phyloP scores from a whole-genome alignment of 2,888 invertebrate species.

The Beris morrisii region DNA sequence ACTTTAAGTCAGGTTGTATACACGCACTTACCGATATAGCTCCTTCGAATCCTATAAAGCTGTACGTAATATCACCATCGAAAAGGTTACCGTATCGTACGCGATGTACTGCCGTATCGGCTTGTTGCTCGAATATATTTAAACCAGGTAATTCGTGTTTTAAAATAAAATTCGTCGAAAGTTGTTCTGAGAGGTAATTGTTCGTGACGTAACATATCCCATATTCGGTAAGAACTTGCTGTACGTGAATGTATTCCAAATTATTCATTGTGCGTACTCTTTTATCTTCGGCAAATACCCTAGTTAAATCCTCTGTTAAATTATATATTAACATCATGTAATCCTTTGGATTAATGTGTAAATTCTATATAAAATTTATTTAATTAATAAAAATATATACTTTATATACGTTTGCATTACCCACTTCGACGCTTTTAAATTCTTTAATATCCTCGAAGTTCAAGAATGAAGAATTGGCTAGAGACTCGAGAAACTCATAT shows the following conservation, averaged over 20 bases:
- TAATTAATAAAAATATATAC: background rate
- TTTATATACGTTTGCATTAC: constrained; percentile 15
- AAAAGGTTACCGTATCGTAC: constrained; percentile 45
- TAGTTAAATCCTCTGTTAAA: constrained; percentile 46
- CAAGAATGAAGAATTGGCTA: constrained; percentile 53
- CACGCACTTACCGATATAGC: constrained; percentile 44
- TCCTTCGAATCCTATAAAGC: constrained; percentile 47
- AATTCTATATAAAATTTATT: constrained; percentile 39
- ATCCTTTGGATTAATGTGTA: constrained; percentile 46
- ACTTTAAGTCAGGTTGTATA: background rate
- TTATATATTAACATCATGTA: constrained; percentile 55
- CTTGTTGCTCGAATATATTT: background rate
- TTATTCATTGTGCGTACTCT: constrained; percentile 46
- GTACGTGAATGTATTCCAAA: constrained; percentile 40
- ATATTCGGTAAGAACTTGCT: constrained; percentile 53
- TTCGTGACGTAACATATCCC: constrained; percentile 54
- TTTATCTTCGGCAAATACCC: constrained; percentile 29
- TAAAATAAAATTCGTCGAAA: constrained; percentile 48
- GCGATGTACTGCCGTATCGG: constrained; percentile 3
- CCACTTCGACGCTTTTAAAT: constrained; percentile 43
- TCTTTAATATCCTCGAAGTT: constrained; percentile 52
- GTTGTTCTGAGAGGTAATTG: constrained; percentile 43
- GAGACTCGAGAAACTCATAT: constrained; percentile 49
- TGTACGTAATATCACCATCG: constrained; percentile 47
- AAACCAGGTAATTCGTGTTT: constrained; percentile 44